phyloP scores from a whole-genome alignment of 2,113 vertebrate genomes.

The Lota lota region DNA sequence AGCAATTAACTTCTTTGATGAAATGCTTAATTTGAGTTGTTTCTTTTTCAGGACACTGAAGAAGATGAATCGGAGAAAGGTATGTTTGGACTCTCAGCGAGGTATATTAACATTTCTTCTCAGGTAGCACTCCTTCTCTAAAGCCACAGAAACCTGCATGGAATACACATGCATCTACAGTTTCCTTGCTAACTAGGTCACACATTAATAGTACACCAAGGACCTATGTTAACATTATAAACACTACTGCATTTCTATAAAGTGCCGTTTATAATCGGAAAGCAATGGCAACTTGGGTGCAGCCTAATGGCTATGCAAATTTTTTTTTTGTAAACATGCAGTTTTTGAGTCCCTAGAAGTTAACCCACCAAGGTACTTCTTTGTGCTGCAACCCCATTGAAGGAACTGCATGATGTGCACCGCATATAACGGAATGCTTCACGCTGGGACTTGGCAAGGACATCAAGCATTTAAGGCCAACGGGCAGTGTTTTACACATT shows the following conservation, averaged over 20 bases:
- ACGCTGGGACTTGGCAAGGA: constrained; percentile 13
- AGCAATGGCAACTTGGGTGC: no score
- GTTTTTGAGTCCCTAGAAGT: no score
- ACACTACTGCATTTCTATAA: no score
- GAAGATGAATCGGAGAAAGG: constrained; percentile 94
- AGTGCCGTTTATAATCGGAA: no score
- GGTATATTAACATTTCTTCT: constrained; percentile 24
- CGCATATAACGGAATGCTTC: not conserved
- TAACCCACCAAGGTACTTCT: not conserved
- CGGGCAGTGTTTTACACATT: not conserved
- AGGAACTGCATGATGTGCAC: constrained; percentile 5
- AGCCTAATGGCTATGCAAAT: no score
- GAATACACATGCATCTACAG: constrained; percentile 13
- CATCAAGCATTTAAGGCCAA: not conserved
- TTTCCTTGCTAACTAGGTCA: not conserved
- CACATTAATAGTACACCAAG: no score
- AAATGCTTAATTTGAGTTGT: not conserved
- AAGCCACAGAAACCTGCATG: constrained; percentile 29
- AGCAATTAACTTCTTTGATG: no score
- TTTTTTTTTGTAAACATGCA: no score
- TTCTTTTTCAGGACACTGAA: constrained; percentile 83
- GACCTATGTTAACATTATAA: no score
- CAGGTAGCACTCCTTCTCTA: constrained; percentile 17
- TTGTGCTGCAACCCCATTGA: not conserved
- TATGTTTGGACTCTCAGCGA: constrained; percentile 73